phyloP scores from a whole-genome alignment of 2,888 invertebrate species.

The Notodonta dromedarius region DNA sequence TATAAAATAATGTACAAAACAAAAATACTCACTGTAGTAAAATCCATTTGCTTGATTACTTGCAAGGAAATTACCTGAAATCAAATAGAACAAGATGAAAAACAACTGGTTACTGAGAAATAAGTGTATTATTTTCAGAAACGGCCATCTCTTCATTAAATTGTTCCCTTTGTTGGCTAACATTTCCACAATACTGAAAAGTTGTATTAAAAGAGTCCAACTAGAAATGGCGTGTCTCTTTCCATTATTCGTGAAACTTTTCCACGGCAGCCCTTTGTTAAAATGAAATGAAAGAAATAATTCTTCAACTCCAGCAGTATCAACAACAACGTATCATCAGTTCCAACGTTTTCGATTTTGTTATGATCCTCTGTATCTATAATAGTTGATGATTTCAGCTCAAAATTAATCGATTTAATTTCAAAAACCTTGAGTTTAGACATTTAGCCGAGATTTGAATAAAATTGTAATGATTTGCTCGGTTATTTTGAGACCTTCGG shows the following conservation, averaged over 20 bases:
- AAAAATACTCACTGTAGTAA: slow-evolving; percentile 63
- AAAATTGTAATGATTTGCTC: too few species aligned
- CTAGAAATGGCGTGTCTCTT: slow-evolving; percentile 27
- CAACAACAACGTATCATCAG: slow-evolving; percentile 26
- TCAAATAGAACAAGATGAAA: slow-evolving; percentile 35
- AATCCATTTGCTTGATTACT: slow-evolving; percentile 62
- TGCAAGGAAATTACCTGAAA: slow-evolving; percentile 75
- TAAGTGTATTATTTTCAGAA: not conserved
- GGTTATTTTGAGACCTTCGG: too few species aligned
- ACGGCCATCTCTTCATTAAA: not conserved
- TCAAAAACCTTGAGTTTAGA: not conserved
- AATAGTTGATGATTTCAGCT: not conserved
- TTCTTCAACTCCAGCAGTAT: slow-evolving; percentile 16
- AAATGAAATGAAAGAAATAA: slow-evolving; percentile 8
- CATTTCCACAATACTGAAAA: slow-evolving; percentile 10
- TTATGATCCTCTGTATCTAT: slow-evolving; percentile 15
- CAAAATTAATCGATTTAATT: slow-evolving; percentile 3
- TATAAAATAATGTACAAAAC: slow-evolving; percentile 21
- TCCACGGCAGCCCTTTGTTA: slow-evolving; percentile 30
- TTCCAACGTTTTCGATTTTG: slow-evolving; percentile 10
- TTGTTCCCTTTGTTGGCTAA: slow-evolving; percentile 1
- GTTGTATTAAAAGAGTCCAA: slow-evolving; percentile 14
- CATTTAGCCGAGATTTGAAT: not conserved
- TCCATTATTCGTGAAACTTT: slow-evolving; percentile 40
- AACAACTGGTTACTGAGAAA: not conserved